phyloP scores from a whole-genome alignment of 1,140 invertebrate species.

The Eupeodes corollae region DNA sequence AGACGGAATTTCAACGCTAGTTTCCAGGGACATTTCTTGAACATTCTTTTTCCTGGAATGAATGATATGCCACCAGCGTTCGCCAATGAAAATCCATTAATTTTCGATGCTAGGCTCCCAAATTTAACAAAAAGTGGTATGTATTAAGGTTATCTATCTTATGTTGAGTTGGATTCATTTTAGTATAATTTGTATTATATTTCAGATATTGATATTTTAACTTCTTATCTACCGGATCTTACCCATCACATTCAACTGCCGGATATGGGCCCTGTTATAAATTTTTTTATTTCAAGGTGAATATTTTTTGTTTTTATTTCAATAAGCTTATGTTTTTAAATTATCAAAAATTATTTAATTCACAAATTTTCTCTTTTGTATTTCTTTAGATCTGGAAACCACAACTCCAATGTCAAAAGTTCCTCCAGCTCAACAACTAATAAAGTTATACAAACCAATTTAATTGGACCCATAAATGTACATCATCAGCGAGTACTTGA shows the following conservation, averaged over 20 bases:
- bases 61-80: conserved; percentile 74
- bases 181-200: conserved; percentile 36
- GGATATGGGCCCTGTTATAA: conserved; percentile 56
- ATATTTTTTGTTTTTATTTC: neutral
- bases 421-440: neutral
- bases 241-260: conserved; percentile 37
- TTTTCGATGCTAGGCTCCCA: conserved; percentile 64
- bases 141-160: too few relatives aligned
- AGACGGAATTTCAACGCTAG: conserved; percentile 59
- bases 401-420: too few relatives aligned
- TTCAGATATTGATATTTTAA: conserved; percentile 58
- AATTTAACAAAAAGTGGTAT: conserved; percentile 41
- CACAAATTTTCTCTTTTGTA: neutral
- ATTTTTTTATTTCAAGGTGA: conserved; percentile 50
- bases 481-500: neutral
- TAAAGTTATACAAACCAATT: neutral
- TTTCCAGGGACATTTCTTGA: conserved; percentile 80
- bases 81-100: conserved; percentile 63
- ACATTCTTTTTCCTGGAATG: conserved; percentile 75
- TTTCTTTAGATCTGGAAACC: neutral
- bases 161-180: conserved; percentile 8
- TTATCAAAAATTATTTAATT: too few relatives aligned
- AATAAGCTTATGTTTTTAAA: too few relatives aligned
- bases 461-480: neutral
- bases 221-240: conserved; percentile 50